A percentile compares a stretch with the other conserved stretches of the same genome.
phyloP scores from a whole-genome alignment of 2,113 vertebrate species.

The Cryptomyrus ogoouensis region DNA sequence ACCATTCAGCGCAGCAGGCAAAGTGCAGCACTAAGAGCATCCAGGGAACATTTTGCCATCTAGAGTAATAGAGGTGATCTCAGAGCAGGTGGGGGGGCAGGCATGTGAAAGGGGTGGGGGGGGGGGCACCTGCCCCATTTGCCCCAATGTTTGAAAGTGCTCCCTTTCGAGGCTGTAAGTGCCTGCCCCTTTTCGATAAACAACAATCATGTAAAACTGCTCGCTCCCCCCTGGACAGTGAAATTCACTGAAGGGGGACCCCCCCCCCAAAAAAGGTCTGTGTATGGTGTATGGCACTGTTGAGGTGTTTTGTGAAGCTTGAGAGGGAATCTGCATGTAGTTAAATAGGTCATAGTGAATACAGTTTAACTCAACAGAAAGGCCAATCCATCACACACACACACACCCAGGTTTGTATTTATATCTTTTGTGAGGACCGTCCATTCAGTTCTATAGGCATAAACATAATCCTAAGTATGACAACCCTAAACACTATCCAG shows the following conservation, averaged over 20 bases:
- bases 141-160: background rate
- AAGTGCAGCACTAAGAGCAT: background rate
- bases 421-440: background rate
- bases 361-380: background rate
- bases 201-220: background rate
- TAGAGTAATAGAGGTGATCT: background rate
- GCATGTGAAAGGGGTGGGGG: background rate
- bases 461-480: background rate
- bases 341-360: background rate
- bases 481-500: background rate
- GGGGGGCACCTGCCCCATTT: background rate
- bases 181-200: background rate
- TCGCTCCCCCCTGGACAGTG: background rate
- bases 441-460: background rate
- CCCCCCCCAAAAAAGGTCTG: background rate
- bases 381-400: background rate
- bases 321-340: background rate
- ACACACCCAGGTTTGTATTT: background rate
- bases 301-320: background rate
- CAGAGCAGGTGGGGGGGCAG: background rate
- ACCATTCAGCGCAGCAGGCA: background rate
- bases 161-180: background rate
- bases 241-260: background rate
- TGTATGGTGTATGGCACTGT: background rate
- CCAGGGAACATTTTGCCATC: background rate